Evolutionary conservation across 2,797 vertebrate genomes (phyloP), one percentile per base, ranked within the genome.

Genomic region (Sphenopsis melanotis): DNA sequence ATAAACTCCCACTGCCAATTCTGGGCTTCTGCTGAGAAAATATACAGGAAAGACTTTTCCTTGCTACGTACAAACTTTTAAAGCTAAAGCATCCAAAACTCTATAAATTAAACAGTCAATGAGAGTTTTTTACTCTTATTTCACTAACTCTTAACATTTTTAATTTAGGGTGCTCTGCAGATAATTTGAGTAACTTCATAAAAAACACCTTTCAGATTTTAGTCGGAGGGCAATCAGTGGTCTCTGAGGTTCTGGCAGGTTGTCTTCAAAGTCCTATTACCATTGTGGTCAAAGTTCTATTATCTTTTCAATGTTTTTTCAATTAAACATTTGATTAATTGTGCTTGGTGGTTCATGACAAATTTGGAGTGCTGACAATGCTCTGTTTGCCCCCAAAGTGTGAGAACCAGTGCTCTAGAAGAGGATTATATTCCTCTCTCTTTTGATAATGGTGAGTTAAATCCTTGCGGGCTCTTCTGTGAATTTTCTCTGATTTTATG

Each of bases 401-500:
- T 95, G 91, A 96, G 90, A 95, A 93, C 56, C 49, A 83, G 36
- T 90, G 83, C 84, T 93, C 83, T 76, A 84, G 79, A 93, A 89
- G 41, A 70, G 79, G 36, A 63, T 81, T 82, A 77, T 91, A 50
- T 64, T 95, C 70, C 34, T 66, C 69, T 90, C 37, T 63, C 52
- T 81, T 84, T 57, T 96, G 89, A 95, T 92, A 96, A 90, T 64
- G 87, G 87, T 85, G 57, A 95, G 83, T 94, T 83, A 95, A 90
- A 68, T 55, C 95, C 79, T 82, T 92, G 61, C 3, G 70, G 88
- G 44, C 86, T 96, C 84, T 95, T 83, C 91, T 95, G 87, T 87
- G 85, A 89, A 78, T 97, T 95, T 95, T 95, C 88, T 95, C 89
- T 91, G 89, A 96, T 97, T 97, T 96, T 97, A 94, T 96, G 95